Evolutionary conservation across 2,113 vertebrate species (phyloP).

Genomic region (Dasyprocta punctata): DNA sequence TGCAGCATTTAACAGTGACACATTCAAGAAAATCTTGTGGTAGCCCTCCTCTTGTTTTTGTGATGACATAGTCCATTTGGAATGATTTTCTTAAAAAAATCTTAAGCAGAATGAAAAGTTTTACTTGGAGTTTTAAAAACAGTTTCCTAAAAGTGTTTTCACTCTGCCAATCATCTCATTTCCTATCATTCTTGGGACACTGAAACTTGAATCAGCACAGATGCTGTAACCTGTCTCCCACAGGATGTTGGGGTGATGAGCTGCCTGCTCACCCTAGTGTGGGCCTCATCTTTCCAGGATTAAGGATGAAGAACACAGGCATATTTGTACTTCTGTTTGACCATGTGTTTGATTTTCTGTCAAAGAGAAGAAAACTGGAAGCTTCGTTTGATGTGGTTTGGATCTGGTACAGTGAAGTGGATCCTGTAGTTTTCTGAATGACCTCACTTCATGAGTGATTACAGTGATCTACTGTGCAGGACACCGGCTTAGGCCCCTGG

Average conservation of each 20-base stretch:
- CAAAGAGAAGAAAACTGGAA: slow-evolving; percentile 31
- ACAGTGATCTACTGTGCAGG: background rate
- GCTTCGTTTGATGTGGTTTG: slow-evolving; percentile 32
- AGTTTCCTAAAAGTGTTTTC: background rate
- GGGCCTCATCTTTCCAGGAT: background rate
- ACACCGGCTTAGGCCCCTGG: background rate
- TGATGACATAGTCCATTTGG: background rate
- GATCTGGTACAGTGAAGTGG: background rate
- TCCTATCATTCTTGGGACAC: background rate
- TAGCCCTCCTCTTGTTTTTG: background rate
- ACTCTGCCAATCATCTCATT: background rate
- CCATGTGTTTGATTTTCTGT: slow-evolving; percentile 27
- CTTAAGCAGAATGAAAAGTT: background rate
- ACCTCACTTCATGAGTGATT: background rate
- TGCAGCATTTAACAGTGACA: background rate
- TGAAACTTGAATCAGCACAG: background rate
- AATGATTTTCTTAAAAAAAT: slow-evolving; percentile 45
- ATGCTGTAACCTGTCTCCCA: background rate
- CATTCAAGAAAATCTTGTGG: background rate
- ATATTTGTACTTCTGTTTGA: background rate
- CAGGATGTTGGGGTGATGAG: background rate
- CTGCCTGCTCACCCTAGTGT: background rate
- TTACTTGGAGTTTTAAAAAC: slow-evolving; percentile 32
- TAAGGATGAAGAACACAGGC: background rate
- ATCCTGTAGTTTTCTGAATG: background rate